Conservation (phyloP, 2,113 vertebrate genomes). For the Prionailurus bengalensis region DNA sequence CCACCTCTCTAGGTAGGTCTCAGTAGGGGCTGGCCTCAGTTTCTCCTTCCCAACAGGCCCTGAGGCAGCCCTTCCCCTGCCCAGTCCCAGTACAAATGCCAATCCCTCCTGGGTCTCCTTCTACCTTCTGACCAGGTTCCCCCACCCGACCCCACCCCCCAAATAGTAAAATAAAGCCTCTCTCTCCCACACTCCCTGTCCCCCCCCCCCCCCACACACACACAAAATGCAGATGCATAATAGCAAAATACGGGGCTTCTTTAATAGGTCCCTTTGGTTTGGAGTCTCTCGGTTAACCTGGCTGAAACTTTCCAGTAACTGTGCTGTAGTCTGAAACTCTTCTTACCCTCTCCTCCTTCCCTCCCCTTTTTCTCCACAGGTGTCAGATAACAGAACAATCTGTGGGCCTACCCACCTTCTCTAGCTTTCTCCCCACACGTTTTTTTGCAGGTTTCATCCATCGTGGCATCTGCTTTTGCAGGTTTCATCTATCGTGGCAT, state of each 20-base stretch:
- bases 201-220: background rate
- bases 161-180: constrained; percentile 61
- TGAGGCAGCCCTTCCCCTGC: background rate
- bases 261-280: background rate
- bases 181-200: background rate
- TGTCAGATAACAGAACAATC: background rate
- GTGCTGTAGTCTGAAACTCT: background rate
- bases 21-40: background rate
- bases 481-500: background rate
- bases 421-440: background rate
- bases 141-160: background rate
- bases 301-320: background rate
- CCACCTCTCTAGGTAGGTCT: background rate
- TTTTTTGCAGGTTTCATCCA: background rate
- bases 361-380: background rate
- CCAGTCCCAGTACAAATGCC: background rate
- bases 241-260: background rate
- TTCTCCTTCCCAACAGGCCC: background rate
- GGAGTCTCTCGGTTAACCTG: background rate
- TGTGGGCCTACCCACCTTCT: background rate
- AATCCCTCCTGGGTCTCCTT: background rate
- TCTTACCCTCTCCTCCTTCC: background rate
- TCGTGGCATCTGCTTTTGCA: background rate
- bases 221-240: background rate
- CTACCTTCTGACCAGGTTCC: background rate